Percentiles rank a stretch among this genome's conserved stretches.
These are phyloP conservation scores for Morelia viridis DNA, from an alignment of 2,797 vertebrate species.

Conservation along the genomic window DNA sequence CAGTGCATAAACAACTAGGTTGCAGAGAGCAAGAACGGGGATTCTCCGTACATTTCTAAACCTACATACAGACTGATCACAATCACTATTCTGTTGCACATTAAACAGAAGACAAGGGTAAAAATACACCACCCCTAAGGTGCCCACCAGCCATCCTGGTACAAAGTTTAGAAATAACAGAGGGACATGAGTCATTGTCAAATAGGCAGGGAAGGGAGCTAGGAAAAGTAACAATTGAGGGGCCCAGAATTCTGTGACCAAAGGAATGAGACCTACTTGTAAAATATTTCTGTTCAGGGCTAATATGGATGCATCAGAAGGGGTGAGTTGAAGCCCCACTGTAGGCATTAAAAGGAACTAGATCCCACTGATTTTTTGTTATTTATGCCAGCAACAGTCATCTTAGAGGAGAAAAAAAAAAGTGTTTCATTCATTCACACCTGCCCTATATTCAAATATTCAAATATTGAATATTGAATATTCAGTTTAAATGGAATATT, in stretches of 20 bases:
- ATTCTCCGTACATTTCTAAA: neutral
- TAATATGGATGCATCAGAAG: neutral
- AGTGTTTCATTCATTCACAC: neutral
- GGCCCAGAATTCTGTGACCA: neutral
- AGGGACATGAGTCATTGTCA: neutral
- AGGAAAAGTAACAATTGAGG: neutral
- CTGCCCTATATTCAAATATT: neutral
- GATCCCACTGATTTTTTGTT: neutral
- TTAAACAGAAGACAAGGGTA: neutral
- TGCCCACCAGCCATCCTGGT: neutral
- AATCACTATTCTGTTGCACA: neutral
- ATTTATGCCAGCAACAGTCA: neutral
- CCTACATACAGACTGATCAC: neutral
- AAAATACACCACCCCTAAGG: neutral
- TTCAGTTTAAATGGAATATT: too few relatives aligned
- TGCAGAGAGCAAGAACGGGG: neutral
- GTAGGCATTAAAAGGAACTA: neutral
- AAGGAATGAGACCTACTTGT: neutral
- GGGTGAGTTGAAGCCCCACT: neutral
- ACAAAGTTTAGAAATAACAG: neutral
- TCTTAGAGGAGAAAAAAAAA: neutral
- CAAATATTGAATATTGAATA: too few relatives aligned
- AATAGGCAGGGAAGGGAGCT: neutral
- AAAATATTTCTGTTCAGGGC: neutral
- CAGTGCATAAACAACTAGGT: neutral